Percentiles rank a stretch among this genome's conserved stretches.
Conservation (phyloP, 2,888 invertebrate species). For the Epistrophe grossulariae region DNA sequence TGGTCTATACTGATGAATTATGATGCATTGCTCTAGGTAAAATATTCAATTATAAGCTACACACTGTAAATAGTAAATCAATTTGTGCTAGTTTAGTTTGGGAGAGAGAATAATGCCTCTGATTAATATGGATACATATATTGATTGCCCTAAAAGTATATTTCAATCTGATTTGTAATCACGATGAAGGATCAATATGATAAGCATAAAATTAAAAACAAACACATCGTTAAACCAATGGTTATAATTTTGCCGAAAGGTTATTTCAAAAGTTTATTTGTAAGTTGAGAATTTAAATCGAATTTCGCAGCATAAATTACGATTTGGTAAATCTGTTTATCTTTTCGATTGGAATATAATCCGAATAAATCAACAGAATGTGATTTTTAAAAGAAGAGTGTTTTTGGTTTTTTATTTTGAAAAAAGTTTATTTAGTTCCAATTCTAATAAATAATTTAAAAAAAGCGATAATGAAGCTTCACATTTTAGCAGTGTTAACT, state of each 20-base stretch:
- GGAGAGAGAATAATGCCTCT: background rate
- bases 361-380: background rate
- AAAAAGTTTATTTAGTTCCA: too few relatives aligned
- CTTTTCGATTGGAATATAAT: background rate
- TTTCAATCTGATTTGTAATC: slow-evolving; percentile 6
- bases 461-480: too few relatives aligned
- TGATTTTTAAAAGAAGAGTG: background rate
- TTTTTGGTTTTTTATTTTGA: too few relatives aligned
- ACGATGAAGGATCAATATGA: background rate
- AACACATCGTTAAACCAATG: background rate
- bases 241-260: background rate
- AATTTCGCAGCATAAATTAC: background rate
- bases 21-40: background rate
- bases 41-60: slow-evolving; percentile 14
- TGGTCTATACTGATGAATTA: background rate
- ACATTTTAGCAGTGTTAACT: too few relatives aligned
- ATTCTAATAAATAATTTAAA: too few relatives aligned
- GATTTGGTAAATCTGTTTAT: background rate
- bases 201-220: slow-evolving; percentile 2
- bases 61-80: slow-evolving; percentile 12
- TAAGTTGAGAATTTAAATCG: background rate
- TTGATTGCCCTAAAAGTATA: background rate
- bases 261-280: background rate
- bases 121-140: background rate
- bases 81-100: background rate